These are phyloP conservation scores for Taxidea taxus DNA, from an alignment of 2,113 vertebrate species.

Conservation along the genomic window DNA sequence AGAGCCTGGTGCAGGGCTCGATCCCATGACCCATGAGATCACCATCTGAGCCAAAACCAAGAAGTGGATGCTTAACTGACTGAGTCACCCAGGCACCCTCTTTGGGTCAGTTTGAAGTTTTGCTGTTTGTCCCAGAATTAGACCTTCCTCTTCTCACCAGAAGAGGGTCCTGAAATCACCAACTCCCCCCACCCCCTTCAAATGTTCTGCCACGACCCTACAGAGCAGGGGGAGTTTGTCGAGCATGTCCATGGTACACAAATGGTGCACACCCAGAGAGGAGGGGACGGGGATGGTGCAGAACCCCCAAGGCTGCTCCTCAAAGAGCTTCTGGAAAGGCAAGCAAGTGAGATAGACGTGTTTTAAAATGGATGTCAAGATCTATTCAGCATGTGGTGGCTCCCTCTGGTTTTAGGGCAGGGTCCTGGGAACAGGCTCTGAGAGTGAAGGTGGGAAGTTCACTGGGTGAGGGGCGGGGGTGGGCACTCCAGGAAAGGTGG, in stretches of 20 bases:
- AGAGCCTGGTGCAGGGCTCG: not conserved
- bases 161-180: not conserved
- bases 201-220: not conserved
- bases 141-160: not conserved
- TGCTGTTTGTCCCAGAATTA: not conserved
- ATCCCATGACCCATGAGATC: not conserved
- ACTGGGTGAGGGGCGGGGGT: fast-evolving
- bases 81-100: not conserved
- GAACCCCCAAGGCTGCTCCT: not conserved
- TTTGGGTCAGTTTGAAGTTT: not conserved
- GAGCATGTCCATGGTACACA: fast-evolving
- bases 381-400: not conserved
- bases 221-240: not conserved
- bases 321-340: not conserved
- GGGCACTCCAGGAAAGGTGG: fast-evolving
- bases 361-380: not conserved
- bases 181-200: not conserved
- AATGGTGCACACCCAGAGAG: fast-evolving
- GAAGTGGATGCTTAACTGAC: not conserved
- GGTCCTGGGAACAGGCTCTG: not conserved
- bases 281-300: fast-evolving
- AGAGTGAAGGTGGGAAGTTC: not conserved
- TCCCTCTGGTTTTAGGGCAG: not conserved
- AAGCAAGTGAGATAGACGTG: not conserved
- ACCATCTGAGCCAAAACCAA: not conserved